Evolutionary conservation across 2,888 invertebrate species (phyloP).

Genomic region (Hirtodrosophila duncani): DNA sequence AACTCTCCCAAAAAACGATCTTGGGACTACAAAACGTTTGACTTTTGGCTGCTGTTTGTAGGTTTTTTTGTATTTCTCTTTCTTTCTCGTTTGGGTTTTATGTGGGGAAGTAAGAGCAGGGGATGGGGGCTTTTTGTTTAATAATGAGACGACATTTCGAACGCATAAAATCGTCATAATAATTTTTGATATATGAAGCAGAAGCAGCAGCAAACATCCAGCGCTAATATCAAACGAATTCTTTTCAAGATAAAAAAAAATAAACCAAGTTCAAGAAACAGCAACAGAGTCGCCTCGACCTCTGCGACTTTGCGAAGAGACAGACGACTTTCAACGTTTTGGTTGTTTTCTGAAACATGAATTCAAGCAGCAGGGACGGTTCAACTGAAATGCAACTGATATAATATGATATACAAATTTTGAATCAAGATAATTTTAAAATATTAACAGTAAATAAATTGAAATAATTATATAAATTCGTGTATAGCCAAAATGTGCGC

Average conservation of each 20-base stretch:
- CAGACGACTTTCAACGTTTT: no score
- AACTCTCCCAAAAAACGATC: slow-evolving; percentile 30
- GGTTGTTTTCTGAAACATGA: slow-evolving; percentile 25
- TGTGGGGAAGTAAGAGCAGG: no score
- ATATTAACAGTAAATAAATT: no score
- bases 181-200: slow-evolving; percentile 78
- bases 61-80: slow-evolving; percentile 2
- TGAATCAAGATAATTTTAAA: no score
- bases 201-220: slow-evolving; percentile 63
- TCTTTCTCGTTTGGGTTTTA: slow-evolving; percentile 24
- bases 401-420: no score
- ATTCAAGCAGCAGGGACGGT: no score
- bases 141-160: slow-evolving; percentile 78
- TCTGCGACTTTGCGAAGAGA: no score
- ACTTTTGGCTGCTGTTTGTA: no score
- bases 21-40: slow-evolving; percentile 32
- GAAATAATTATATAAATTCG: no score
- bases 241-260: slow-evolving; percentile 69
- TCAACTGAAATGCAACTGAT: no score
- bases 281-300: slow-evolving; percentile 10
- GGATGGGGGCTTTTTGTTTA: slow-evolving; percentile 69
- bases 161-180: slow-evolving; percentile 78
- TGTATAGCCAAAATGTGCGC: no score
- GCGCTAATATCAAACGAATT: slow-evolving; percentile 78
- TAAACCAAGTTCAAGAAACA: not conserved